phyloP scores from a whole-genome alignment of 1,140 invertebrate genomes.

The Paraescarpia echinospica region DNA sequence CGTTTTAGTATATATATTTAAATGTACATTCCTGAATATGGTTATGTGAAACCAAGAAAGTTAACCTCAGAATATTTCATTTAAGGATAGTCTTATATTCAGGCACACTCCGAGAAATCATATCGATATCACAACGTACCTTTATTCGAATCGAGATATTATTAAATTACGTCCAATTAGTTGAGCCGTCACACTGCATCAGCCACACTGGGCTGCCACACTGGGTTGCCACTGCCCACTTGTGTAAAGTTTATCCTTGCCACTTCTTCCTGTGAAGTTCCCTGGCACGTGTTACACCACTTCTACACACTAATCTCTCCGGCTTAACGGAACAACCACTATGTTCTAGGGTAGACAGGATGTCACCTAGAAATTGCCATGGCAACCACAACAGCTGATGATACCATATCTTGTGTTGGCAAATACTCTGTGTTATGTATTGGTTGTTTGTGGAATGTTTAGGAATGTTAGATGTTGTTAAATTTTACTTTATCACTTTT shows the following conservation, averaged over 20 bases:
- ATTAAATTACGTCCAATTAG: slow-evolving; percentile 5
- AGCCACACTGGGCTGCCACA: neutral
- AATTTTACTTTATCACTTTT: neutral
- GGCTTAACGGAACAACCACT: neutral
- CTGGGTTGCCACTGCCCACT: neutral
- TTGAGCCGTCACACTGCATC: neutral
- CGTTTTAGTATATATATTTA: neutral
- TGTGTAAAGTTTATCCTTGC: neutral
- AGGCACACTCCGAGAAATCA: neutral
- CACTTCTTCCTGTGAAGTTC: neutral
- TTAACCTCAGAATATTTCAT: neutral
- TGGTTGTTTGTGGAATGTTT: neutral
- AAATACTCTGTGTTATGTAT: neutral
- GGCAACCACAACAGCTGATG: neutral
- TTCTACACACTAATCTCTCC: neutral
- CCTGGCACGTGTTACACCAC: neutral
- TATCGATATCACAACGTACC: neutral
- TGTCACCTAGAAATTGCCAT: neutral
- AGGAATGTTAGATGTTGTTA: neutral
- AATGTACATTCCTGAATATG: neutral
- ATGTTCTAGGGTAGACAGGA: neutral
- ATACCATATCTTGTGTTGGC: neutral
- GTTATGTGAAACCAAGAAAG: neutral
- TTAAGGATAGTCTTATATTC: neutral
- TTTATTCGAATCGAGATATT: neutral